These are phyloP conservation scores for Acleris sparsana DNA, from an alignment of 2,888 invertebrate genomes.

Conservation along the genomic window DNA sequence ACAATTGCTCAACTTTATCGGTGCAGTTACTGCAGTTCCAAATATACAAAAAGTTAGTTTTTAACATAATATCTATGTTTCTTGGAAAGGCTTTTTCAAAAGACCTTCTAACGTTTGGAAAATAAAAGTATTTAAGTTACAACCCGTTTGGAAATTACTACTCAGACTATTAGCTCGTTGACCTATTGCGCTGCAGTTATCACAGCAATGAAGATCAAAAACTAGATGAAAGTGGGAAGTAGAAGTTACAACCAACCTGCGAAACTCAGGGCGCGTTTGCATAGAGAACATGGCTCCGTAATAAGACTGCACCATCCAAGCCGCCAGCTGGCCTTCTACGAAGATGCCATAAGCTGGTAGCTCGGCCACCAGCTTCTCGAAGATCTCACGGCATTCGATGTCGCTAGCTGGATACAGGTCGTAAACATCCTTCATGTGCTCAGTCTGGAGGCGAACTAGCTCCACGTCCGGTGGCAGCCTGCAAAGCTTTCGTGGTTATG, in stretches of 20 bases:
- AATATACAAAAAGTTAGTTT: no score
- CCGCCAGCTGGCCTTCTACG: slow-evolving; percentile 89
- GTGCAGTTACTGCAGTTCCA: no score
- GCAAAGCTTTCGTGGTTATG: slow-evolving; percentile 27
- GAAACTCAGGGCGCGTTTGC: slow-evolving; percentile 92
- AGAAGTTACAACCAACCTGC: slow-evolving; percentile 58
- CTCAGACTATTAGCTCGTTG: neutral
- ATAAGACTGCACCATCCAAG: slow-evolving; percentile 96
- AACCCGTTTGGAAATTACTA: no score
- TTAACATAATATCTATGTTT: no score
- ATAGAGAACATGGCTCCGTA: slow-evolving; percentile 96
- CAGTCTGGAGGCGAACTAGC: slow-evolving; percentile 89
- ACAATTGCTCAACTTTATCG: no score
- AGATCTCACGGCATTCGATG: slow-evolving; percentile 93
- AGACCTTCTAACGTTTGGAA: no score
- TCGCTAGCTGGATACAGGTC: slow-evolving; percentile 94
- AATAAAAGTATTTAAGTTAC: no score
- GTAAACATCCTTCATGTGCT: slow-evolving; percentile 92
- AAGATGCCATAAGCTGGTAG: slow-evolving; percentile 93
- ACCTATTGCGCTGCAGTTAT: neutral
- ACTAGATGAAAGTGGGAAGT: no score
- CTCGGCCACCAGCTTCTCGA: slow-evolving; percentile 90
- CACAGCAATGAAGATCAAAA: no score
- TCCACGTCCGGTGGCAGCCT: slow-evolving; percentile 87
- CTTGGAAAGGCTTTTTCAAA: no score